Evolutionary conservation across 2,797 vertebrate species (phyloP).

Genomic region (Sphenodon punctatus): DNA sequence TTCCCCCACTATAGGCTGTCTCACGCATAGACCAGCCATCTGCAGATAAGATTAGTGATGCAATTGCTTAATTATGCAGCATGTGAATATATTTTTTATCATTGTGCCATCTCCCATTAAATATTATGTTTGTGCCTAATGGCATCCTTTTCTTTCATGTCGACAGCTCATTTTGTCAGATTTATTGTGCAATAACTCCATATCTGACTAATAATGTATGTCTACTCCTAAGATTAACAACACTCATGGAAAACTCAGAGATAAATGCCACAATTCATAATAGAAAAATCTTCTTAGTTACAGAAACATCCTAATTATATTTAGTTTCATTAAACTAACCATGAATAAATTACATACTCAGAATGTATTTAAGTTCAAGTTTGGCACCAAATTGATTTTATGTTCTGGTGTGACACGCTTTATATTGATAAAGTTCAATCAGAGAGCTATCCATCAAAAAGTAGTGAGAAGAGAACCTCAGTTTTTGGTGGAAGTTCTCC

Average conservation of each 20-base stretch:
- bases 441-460: not conserved
- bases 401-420: not conserved
- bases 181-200: constrained; percentile 51
- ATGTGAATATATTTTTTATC: constrained; percentile 47
- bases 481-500: not conserved
- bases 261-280: constrained; percentile 36
- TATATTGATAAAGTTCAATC: not conserved
- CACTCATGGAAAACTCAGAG: constrained; percentile 1
- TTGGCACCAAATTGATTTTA: constrained; percentile 23
- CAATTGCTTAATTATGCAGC: constrained; percentile 27
- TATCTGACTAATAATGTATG: constrained; percentile 33
- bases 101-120: constrained; percentile 30
- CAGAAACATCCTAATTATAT: constrained; percentile 33
- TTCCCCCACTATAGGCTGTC: not conserved
- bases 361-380: constrained; percentile 2
- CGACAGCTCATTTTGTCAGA: constrained; percentile 34
- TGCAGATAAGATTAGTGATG: constrained; percentile 37
- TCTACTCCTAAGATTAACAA: constrained; percentile 48
- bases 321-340: constrained; percentile 44
- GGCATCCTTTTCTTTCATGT: constrained; percentile 35
- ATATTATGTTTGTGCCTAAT: constrained; percentile 51
- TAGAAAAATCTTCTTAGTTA: constrained; percentile 31
- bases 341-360: constrained; percentile 30
- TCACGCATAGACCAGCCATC: constrained; percentile 25
- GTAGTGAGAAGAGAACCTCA: not conserved